Conservation (phyloP, 2,113 vertebrate species). For the Triplophysa dalaica region DNA sequence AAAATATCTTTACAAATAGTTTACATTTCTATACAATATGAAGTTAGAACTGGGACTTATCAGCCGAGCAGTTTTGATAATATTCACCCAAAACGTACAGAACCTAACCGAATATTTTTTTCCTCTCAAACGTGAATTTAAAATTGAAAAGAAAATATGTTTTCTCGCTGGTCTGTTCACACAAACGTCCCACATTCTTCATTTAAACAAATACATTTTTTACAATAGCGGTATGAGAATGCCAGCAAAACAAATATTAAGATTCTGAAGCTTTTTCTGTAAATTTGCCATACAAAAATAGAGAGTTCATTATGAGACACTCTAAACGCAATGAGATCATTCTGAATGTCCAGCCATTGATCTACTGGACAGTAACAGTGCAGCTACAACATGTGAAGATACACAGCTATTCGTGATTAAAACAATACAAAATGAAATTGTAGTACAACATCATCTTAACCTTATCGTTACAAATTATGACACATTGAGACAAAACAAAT, state of each 20-base stretch:
- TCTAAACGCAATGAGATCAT: conserved; percentile 11
- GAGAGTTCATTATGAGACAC: conserved; percentile 58
- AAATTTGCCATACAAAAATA: conserved; percentile 72
- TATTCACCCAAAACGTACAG: conserved; percentile 28
- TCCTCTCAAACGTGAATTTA: conserved; percentile 25
- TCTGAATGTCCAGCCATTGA: no score
- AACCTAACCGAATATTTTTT: background rate
- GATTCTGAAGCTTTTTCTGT: conserved; percentile 56
- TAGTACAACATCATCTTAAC: conserved; percentile 21
- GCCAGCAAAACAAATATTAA: conserved; percentile 64
- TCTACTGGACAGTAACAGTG: background rate
- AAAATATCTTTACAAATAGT: conserved; percentile 82
- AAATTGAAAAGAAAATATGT: conserved; percentile 14
- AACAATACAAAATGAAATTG: conserved; percentile 26
- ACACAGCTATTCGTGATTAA: conserved; percentile 30
- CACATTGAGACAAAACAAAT: background rate
- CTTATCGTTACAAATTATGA: conserved; percentile 21
- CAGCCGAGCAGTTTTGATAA: conserved; percentile 30
- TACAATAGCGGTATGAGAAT: conserved; percentile 56
- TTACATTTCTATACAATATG: conserved; percentile 77
- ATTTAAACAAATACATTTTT: conserved; percentile 43
- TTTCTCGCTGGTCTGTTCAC: conserved; percentile 2
- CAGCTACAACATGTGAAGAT: background rate
- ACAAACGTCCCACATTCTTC: conserved; percentile 24
- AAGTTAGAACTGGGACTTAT: conserved; percentile 38